A percentile compares a stretch with the other conserved stretches of the same genome.
These are phyloP conservation scores for Globia sparganii DNA, from an alignment of 2,888 invertebrate species.

Conservation along the genomic window DNA sequence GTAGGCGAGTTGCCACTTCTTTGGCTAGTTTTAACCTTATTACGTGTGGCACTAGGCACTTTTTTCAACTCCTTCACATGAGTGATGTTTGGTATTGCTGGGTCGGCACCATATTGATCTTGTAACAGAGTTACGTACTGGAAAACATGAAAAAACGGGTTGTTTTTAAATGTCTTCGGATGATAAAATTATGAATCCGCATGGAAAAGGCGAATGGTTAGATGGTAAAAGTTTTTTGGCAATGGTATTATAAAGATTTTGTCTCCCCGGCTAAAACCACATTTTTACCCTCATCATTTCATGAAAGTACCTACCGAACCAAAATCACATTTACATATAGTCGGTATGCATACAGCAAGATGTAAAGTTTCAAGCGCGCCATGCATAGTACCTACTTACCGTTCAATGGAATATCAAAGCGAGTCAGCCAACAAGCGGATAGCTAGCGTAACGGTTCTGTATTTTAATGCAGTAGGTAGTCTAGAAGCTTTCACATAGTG, in stretches of 20 bases:
- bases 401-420: neutral
- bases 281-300: neutral
- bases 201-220: neutral
- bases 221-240: neutral
- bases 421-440: neutral
- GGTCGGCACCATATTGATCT: conserved; percentile 71
- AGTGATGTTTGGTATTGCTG: conserved; percentile 60
- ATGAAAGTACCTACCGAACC: no score
- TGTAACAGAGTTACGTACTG: conserved; percentile 70
- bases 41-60: conserved; percentile 56
- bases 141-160: conserved; percentile 43
- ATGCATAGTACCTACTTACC: neutral
- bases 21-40: conserved; percentile 69
- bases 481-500: neutral
- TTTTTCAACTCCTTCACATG: conserved; percentile 69
- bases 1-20: conserved; percentile 8
- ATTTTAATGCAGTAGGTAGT: neutral
- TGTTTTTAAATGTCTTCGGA: neutral
- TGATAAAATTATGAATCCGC: neutral
- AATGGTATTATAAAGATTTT: neutral
- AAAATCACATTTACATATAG: neutral
- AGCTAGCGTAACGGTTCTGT: neutral
- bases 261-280: neutral
- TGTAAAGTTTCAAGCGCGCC: neutral
- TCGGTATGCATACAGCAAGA: neutral